Evolutionary conservation across 1,140 invertebrate genomes (phyloP), one percentile per base, ranked within the genome.

Genomic region (Heliconius himera): DNA sequence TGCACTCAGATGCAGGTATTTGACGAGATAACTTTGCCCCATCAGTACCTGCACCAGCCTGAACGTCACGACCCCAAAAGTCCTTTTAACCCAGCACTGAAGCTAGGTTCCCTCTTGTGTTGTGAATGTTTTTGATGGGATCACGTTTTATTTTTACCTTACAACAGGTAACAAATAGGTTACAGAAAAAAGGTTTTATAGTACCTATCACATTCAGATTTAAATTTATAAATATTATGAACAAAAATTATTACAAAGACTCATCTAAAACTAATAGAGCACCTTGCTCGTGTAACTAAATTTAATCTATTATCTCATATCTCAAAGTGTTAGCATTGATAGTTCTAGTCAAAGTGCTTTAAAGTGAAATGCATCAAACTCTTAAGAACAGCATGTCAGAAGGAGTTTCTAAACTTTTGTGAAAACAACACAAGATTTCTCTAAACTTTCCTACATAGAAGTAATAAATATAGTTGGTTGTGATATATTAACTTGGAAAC

Each of bases 361-460:
- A 66, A 5, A 66, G 60, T 29, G 60, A 66, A 66, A 66, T 29
- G 60, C 60, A 66, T 66, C 60, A 66, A 66, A 66, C 60, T 66
- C 60, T 29, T 66, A 29, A 66, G 22, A 66, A 66, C 60, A 66
- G 60, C 4, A 66, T 66, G 60, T 13, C 60, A 66, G 60, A 66
- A 66, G 60, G 60, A 66, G 60, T 66, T 66, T 66, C 60, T 66
- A 29, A 66, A 66, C 60, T 66, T 66, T 66, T 26, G 60, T 66
- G 60, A 66, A 66, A 66, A 66, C 60, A 66, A 66, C 60, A 66
- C 60, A 66, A 66, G 60, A 66, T 66, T 66, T 66, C 60, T 66
- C 22, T 26, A 66, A 66, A 66, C 60, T 66, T 66, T 66, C 60
- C 13, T 16, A 66, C 60, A 26, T 29, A 29, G 22, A 66, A 29